phyloP scores from a whole-genome alignment of 2,888 invertebrate genomes.

The Clivina fossor region DNA sequence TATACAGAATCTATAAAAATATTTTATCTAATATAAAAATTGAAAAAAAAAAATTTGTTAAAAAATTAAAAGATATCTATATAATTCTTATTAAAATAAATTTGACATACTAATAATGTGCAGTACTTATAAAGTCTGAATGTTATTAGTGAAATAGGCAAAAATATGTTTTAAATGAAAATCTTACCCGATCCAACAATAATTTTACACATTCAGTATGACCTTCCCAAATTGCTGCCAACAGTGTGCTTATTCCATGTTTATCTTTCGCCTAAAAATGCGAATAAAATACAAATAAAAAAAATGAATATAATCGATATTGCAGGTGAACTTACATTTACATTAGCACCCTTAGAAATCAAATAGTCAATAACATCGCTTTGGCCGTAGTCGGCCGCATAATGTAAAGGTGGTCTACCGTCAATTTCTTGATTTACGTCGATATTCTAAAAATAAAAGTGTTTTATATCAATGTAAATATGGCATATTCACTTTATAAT shows the following conservation, averaged over 20 bases:
- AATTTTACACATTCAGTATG: conserved; percentile 89
- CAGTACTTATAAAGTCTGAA: conserved; percentile 13
- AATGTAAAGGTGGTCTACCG: conserved; percentile 87
- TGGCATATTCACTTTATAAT: not conserved
- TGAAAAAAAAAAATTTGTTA: too few relatives aligned
- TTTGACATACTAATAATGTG: conserved; percentile 4
- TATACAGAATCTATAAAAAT: too few relatives aligned
- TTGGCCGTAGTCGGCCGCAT: conserved; percentile 97
- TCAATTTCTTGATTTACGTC: conserved; percentile 86
- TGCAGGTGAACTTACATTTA: conserved; percentile 76
- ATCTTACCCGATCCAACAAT: conserved; percentile 78
- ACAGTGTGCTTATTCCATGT: conserved; percentile 90
- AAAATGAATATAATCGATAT: not conserved
- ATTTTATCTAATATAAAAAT: too few relatives aligned
- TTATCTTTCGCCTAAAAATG: conserved; percentile 81
- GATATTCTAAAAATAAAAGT: conserved; percentile 60
- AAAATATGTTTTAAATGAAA: too few relatives aligned
- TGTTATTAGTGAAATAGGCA: too few relatives aligned
- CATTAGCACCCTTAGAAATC: conserved; percentile 85
- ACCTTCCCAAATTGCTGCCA: conserved; percentile 97
- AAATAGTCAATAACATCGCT: conserved; percentile 84
- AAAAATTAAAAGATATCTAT: too few relatives aligned
- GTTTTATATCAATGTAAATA: not conserved
- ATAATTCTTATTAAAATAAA: conserved; percentile 6
- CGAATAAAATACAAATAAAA: not conserved